These are phyloP conservation scores for Tragopan temminckii DNA, from an alignment of 2,797 vertebrate genomes.

Conservation along the genomic window DNA sequence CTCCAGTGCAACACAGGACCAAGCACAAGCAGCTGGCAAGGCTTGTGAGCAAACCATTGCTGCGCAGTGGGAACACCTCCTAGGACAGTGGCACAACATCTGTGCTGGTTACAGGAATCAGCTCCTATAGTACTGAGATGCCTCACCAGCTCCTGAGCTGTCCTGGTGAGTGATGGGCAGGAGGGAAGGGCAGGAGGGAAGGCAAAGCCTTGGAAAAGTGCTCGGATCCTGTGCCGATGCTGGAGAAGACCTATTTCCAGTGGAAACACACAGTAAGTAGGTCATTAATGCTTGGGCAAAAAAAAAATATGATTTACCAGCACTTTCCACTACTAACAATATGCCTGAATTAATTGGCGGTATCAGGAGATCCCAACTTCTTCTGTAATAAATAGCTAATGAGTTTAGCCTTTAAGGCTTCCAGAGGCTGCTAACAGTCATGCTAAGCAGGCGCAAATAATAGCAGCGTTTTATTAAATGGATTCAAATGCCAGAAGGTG, in stretches of 20 bases:
- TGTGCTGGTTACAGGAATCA: not conserved
- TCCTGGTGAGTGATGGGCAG: not conserved
- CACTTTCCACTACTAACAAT: not conserved
- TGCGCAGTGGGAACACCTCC: not conserved
- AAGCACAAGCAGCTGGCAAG: not conserved
- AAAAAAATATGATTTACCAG: slow-evolving; percentile 10
- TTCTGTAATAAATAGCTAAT: slow-evolving; percentile 45
- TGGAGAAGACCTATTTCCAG: not conserved
- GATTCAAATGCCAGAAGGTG: slow-evolving; percentile 47
- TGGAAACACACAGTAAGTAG: not conserved
- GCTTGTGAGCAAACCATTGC: not conserved
- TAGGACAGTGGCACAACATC: not conserved
- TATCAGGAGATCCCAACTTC: slow-evolving; percentile 28
- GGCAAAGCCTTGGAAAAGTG: not conserved
- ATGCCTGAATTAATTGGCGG: slow-evolving; percentile 42
- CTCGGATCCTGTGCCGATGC: not conserved
- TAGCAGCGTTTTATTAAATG: slow-evolving; percentile 24
- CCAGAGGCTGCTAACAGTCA: not conserved
- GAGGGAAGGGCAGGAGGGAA: not conserved
- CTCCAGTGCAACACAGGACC: too few species aligned
- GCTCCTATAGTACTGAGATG: not conserved
- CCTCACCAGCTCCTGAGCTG: not conserved
- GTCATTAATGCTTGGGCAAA: not conserved
- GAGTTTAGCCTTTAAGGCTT: slow-evolving; percentile 61
- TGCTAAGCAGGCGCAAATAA: slow-evolving; percentile 56